Evolutionary conservation across 2,797 vertebrate species (phyloP), one percentile per base, ranked within the genome.

Genomic region (Pseudochirops corinnae): DNA sequence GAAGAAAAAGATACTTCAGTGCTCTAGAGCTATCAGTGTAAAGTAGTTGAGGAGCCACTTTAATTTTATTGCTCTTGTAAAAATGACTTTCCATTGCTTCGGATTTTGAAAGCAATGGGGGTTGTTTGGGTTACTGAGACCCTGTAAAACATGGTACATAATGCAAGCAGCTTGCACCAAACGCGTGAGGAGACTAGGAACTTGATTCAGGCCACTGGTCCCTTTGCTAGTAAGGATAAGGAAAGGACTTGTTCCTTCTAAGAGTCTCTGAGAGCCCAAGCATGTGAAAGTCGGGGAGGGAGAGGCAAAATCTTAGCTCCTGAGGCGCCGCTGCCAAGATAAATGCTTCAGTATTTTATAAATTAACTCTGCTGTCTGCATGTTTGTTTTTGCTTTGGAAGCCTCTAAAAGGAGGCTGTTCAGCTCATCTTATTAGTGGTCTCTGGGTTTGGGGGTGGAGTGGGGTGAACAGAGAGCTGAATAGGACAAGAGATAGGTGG

Each of bases 351-450:
- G 96, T 96, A 97, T 98, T 98, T 98, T 98, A 98, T 98, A 99
- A 98, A 98, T 98, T 98, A 98, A 98, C 97, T 98, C 74, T 56
- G 97, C 95, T 98, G 93, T 94, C 98, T 95, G 82, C 93, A 92
- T 98, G 98, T 98, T 98, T 98, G 98, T 98, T 98, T 98, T 97
- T 98, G 98, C 98, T 98, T 98, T 96, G 91, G 93, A 97, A 98
- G 97, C 97, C 98, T 98, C 98, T 98, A 98, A 98, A 98, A 98
- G 96, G 97, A 98, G 96, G 97, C 96, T 97, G 95, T 98, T 98
- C 97, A 97, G 94, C 95, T 98, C 97, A 97, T 98, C 97, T 98
- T 98, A 97, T 95, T 97, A 98, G 96, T 95, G 96, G 96, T 97
- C 97, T 98, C 96, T 91, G 96, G 97, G 97, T 98, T 97, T 98